Percentiles rank a stretch among this genome's conserved stretches.
These are phyloP conservation scores for Helicorthomorpha holstii DNA, from an alignment of 1,140 invertebrate genomes.

Conservation along the genomic window DNA sequence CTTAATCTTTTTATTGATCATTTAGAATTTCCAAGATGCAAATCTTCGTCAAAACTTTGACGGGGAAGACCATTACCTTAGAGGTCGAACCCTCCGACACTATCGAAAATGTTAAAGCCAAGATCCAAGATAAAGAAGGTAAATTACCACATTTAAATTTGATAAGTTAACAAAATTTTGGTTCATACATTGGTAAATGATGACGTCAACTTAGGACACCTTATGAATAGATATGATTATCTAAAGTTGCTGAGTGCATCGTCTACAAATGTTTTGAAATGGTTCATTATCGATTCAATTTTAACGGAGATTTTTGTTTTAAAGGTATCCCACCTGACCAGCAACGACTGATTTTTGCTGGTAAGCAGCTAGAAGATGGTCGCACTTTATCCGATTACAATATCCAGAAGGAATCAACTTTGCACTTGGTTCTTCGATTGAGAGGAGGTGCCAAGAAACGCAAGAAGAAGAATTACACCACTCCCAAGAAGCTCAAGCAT, in stretches of 20 bases:
- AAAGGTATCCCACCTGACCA: constrained; percentile 75
- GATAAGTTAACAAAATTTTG: background rate
- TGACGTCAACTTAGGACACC: too few relatives aligned
- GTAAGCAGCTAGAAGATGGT: constrained; percentile 88
- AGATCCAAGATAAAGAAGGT: constrained; percentile 52
- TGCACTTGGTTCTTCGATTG: constrained; percentile 78
- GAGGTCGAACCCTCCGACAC: constrained; percentile 78
- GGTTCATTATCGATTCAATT: too few relatives aligned
- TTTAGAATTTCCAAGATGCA: constrained; percentile 69
- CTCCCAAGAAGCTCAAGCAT: constrained; percentile 99
- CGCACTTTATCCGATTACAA: constrained; percentile 81
- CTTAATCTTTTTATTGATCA: too few relatives aligned
- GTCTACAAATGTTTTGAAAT: too few relatives aligned
- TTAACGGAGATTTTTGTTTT: too few relatives aligned
- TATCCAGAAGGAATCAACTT: constrained; percentile 79
- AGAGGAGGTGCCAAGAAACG: constrained; percentile 96
- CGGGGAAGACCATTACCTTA: constrained; percentile 86
- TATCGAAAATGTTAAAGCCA: constrained; percentile 71
- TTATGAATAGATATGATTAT: too few relatives aligned
- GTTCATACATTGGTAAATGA: too few relatives aligned
- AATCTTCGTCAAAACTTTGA: constrained; percentile 87
- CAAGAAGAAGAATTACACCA: constrained; percentile 99
- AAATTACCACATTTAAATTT: constrained; percentile 4
- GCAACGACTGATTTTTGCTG: constrained; percentile 70
- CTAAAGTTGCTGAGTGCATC: too few relatives aligned